Base-by-base conservation (phyloP, 2,113 vertebrate genomes). In the Ochotona curzoniae region DNA sequence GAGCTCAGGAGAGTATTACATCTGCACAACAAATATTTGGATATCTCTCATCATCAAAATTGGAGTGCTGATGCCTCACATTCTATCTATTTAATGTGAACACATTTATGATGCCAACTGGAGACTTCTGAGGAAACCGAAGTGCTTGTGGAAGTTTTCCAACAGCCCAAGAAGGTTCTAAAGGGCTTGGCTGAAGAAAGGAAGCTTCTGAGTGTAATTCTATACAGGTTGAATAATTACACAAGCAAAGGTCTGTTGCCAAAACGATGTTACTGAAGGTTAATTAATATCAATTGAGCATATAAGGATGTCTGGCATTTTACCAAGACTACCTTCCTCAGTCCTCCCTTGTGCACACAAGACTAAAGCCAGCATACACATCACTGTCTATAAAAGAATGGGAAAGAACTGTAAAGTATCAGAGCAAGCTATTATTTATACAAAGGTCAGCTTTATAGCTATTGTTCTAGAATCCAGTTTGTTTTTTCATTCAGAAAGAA, bases 221-320 rank as follows among this genome's bases (percentile, higher is more conserved):
- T 1, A 83, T 51, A 44, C 47, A 92, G 85, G 74, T 60, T 57
- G 79, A 95, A 95, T 93, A 89, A 79, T 93, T 94, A 93, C 79
- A 76, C 11, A 1, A 92, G 7, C 87, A 60, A 78, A 89, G 78
- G 44, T 71, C 79, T 89, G 47, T 78, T 88, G 83, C 91, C 95
- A 95, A 95, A 92, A 93, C 86, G 70, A 79, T 83, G 89, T 90
- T 94, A 38, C 60, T 83, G 66, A 88, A 86, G 66, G 92, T 96
- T 93, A 96, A 96, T 96, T 96, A 95, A 83, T 76, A 93, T 83
- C 93, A 90, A 4, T 7, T 80, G 79, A 94, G 83, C 79, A 85
- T 71, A 78, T 32, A 61, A 74, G 66, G 51, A 64, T 44, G 28
- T 66, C 84, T 90, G 94, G 83, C 79, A 35, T 87, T 80, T 90